Percentiles rank a stretch among this genome's conserved stretches.
Conservation (phyloP, 2,113 vertebrate genomes). For the Psittacula cyanocephala region DNA sequence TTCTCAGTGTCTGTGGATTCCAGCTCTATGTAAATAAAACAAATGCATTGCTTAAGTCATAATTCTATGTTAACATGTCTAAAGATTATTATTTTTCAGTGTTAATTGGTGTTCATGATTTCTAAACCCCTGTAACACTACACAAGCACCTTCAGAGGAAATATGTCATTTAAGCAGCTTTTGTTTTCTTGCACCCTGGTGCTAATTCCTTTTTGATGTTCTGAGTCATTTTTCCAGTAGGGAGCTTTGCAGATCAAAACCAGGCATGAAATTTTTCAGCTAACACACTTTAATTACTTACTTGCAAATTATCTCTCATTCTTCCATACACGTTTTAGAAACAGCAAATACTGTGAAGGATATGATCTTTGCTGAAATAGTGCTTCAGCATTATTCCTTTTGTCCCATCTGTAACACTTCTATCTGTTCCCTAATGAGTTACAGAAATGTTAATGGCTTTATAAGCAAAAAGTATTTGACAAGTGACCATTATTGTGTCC, state of each 20-base stretch:
- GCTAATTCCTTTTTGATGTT: slow-evolving; percentile 13
- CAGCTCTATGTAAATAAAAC: background rate
- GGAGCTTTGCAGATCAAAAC: slow-evolving; percentile 22
- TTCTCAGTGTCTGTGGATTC: background rate
- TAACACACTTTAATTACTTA: background rate
- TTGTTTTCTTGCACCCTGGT: background rate
- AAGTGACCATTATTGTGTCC: background rate
- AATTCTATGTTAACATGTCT: background rate
- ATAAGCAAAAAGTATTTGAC: background rate
- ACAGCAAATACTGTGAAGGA: background rate
- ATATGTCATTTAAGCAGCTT: background rate
- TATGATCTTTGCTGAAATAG: background rate
- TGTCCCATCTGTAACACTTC: background rate
- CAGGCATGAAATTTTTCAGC: background rate
- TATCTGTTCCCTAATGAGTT: background rate
- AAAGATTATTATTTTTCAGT: background rate
- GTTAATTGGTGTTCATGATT: background rate
- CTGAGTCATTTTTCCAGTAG: background rate
- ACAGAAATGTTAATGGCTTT: background rate
- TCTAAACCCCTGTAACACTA: background rate
- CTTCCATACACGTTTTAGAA: background rate
- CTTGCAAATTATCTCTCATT: background rate
- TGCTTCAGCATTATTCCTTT: background rate
- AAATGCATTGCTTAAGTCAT: background rate
- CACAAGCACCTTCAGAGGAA: background rate